Base-by-base conservation (phyloP, 2,888 invertebrate species). In the Machimus rusticus region DNA sequence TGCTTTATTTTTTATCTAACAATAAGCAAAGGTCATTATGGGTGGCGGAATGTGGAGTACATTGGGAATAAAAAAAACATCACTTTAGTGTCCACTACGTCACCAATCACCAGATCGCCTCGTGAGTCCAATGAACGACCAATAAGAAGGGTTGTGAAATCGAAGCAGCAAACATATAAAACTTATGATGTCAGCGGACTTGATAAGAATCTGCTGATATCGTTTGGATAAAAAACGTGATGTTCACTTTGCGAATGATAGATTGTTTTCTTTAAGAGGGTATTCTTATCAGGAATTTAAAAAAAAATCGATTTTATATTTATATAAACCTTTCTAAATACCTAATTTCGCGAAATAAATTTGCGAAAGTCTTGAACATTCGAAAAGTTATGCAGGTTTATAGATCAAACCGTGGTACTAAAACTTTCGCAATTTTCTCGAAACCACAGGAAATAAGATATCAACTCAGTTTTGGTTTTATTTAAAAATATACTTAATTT, bases 81-180 rank as follows among this genome's bases (percentile, higher is more conserved):
- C 23, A 12, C 28, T 12, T 66, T 66, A 16, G 23, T 66, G n/a
- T 2, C 19, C 66, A 12, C 28, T 5, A 12, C 66, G 3, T 66
- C 23, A 66, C 66, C 28, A 19, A 28, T 66, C 66, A 9, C 23
- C 66, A 19, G 66, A 66, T 66, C 66, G 28, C 28, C 23, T 9
- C 4, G 19, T 19, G 66, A 28, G 66, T 66, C 66, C 66, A 66
- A 66, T 66, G 19, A 66, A 66, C 28, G 66, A 78, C 78, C 78
- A 78, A 78, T 39, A 81, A 81, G 51, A 55, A 34, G 81, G 81
- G 81, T 81, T 55, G 31, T 34, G 51, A 51, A 77, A 77, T 81
- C 46, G 23, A 34, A 81, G 43, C 28, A n/a, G 28, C 31, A 16
- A 81, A 28, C 46, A 16, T 51, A 51, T 81, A 51, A 28, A 81